Percentiles rank a stretch among this genome's conserved stretches.
Evolutionary conservation across 2,888 invertebrate genomes (phyloP).

Genomic region (Harpalus rubripes): DNA sequence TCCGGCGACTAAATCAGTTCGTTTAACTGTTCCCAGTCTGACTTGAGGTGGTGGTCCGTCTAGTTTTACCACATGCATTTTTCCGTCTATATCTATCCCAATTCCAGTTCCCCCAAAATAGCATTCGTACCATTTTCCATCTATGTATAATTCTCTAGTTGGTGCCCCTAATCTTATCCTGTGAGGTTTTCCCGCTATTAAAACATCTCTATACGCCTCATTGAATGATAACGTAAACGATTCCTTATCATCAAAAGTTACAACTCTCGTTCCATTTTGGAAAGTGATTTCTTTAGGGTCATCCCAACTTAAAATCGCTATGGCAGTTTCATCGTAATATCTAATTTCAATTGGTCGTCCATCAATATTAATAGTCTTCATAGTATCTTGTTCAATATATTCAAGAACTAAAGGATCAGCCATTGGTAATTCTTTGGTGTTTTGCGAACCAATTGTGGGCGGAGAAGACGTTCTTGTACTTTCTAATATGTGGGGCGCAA

Average conservation of each 20-base stretch:
- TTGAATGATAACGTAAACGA: slow-evolving; percentile 83
- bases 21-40: slow-evolving; percentile 88
- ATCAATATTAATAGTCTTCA: slow-evolving; percentile 90
- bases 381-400: slow-evolving; percentile 83
- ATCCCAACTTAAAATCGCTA: slow-evolving; percentile 91
- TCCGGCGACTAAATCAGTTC: slow-evolving; percentile 90
- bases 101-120: slow-evolving; percentile 94
- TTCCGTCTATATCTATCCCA: slow-evolving; percentile 88
- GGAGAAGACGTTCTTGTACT: slow-evolving; percentile 63
- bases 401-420: slow-evolving; percentile 78
- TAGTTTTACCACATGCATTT: slow-evolving; percentile 88
- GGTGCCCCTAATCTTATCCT: slow-evolving; percentile 94
- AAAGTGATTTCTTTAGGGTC: slow-evolving; percentile 93
- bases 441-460: slow-evolving; percentile 67
- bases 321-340: slow-evolving; percentile 91
- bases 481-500: slow-evolving; percentile 57
- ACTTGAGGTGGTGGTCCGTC: slow-evolving; percentile 97
- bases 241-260: slow-evolving; percentile 88
- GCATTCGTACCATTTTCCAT: slow-evolving; percentile 93
- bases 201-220: slow-evolving; percentile 86
- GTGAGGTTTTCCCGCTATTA: slow-evolving; percentile 86
- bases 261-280: slow-evolving; percentile 87
- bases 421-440: slow-evolving; percentile 75
- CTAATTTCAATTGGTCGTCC: slow-evolving; percentile 89
- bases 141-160: slow-evolving; percentile 93